phyloP scores from a whole-genome alignment of 2,113 vertebrate species.

The Boulengeromyrus knoepffleri region DNA sequence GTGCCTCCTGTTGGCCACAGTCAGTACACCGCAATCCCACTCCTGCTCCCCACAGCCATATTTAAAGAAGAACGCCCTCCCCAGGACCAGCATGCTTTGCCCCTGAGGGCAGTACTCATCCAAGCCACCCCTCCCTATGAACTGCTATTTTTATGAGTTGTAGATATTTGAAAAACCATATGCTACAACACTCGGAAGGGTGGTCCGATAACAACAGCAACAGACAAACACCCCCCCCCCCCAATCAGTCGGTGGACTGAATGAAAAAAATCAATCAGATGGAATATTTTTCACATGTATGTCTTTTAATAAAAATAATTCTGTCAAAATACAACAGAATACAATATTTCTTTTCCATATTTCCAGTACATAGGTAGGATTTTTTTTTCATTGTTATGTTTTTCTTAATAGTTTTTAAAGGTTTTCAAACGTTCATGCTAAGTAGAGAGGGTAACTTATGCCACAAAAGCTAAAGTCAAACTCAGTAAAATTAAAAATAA shows the following conservation, averaged over 20 bases:
- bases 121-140: neutral
- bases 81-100: neutral
- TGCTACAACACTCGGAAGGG: neutral
- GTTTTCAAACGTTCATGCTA: constrained; percentile 85
- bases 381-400: constrained; percentile 57
- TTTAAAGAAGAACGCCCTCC: neutral
- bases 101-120: neutral
- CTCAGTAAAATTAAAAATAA: constrained; percentile 62
- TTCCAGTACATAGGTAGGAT: constrained; percentile 76
- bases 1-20: neutral
- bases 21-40: neutral
- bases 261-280: constrained; percentile 29
- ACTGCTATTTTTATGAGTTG: neutral
- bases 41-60: neutral
- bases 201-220: neutral
- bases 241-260: neutral
- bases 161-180: neutral
- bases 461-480: constrained; percentile 81
- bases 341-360: constrained; percentile 82
- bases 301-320: constrained; percentile 99
- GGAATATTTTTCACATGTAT: constrained; percentile 72
- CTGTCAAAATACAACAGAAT: constrained; percentile 97
- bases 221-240: neutral
- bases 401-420: constrained; percentile 74
- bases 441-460: constrained; percentile 78